Base-by-base conservation (phyloP, 2,888 invertebrate species). In the Poecilus cupreus region DNA sequence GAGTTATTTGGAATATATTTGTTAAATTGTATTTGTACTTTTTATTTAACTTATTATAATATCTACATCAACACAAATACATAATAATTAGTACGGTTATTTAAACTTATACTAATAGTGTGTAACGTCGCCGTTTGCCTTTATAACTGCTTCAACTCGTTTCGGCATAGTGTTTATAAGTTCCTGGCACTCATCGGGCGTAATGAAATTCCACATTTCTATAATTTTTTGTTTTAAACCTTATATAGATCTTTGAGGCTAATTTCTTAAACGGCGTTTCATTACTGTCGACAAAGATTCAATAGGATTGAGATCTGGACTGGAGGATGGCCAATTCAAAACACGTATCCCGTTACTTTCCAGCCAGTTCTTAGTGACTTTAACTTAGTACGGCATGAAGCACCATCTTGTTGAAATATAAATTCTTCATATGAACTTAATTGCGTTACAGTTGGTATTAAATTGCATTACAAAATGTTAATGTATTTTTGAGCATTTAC, bases 1-100 rank as follows among this genome's bases (percentile, higher is more conserved):
- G 39, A 46, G 20, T 54, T 83, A 8, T 39, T 51, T 54, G 49
- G 11, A 46, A 32, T 54, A 80, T 70, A 57, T 46, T 18, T 3
- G 3, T 39, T 39, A n/a, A 39, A 3, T 39, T 2, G n/a, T 39
- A 2, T 39, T 2, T 39, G 39, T 2, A 39, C 1, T 39, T 39
- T 39, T 39, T n/a, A n/a, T n/a, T n/a, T n/a, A n/a, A n/a, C n/a
- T 39, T 39, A 39, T 3, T 1, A 39, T 2, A 3, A 2, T 39
- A 3, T 39, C n/a, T 2, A 2, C 1, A 39, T 39, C 39, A 39
- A 39, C 39, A 39, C 39, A 39, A 39, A 39, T 11, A n/a, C n/a
- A 51, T 24, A 39, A 24, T 26, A 77, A 16, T 11, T 39, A 39
- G n/a, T 1, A 3, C 3, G 1, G 3, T n/a, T 39, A 39, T 39